Evolutionary conservation across 2,797 vertebrate genomes (phyloP).

Genomic region (Tragopan temminckii): DNA sequence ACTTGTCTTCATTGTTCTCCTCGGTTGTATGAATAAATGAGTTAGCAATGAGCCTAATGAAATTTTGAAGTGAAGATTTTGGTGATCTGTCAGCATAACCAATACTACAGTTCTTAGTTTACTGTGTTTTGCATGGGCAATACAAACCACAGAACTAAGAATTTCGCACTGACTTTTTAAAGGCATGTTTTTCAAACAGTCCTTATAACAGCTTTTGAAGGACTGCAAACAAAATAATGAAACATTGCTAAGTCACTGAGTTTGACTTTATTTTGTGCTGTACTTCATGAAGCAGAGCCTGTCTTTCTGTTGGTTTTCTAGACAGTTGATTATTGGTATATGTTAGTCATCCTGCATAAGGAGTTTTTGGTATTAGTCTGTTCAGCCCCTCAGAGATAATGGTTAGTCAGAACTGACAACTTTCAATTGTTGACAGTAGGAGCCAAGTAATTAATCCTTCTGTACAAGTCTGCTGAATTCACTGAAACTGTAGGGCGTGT

Average conservation of each 20-base stretch:
- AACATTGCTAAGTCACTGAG: not conserved
- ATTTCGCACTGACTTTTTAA: not conserved
- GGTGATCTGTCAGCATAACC: not conserved
- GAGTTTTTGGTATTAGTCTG: not conserved
- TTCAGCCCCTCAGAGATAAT: not conserved
- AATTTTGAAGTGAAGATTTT: not conserved
- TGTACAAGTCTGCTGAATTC: not conserved
- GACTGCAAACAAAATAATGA: not conserved
- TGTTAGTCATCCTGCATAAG: not conserved
- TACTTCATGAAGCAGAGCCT: not conserved
- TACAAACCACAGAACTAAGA: not conserved
- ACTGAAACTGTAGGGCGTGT: not conserved
- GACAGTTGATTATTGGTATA: not conserved
- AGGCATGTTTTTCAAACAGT: not conserved
- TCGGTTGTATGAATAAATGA: not conserved
- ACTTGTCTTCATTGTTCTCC: not conserved
- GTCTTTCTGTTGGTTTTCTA: not conserved
- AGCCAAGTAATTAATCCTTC: not conserved
- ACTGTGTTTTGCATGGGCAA: not conserved
- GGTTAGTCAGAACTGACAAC: not conserved
- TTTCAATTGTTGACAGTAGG: not conserved
- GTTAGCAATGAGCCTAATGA: not conserved
- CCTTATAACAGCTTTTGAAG: not conserved
- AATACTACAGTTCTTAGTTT: not conserved
- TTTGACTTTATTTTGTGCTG: not conserved